Conservation (phyloP, 2,888 invertebrate genomes). For the Pycnomerus fuliginosus region DNA sequence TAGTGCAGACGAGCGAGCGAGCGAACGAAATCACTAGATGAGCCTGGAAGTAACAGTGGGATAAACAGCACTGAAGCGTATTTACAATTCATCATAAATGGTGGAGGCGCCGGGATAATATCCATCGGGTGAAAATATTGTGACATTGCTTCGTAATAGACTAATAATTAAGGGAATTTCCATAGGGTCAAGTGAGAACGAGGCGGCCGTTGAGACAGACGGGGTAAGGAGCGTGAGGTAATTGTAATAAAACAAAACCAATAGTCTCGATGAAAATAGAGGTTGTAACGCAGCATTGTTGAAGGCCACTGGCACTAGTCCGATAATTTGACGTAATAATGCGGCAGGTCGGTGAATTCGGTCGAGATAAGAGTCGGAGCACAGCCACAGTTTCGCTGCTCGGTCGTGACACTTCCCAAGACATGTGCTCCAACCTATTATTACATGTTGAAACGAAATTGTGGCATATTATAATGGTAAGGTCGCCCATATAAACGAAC, state of each 20-base stretch:
- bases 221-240: too few relatives aligned
- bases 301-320: conserved; percentile 34
- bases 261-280: conserved; percentile 26
- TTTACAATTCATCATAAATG: too few relatives aligned
- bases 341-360: conserved; percentile 44
- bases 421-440: conserved; percentile 45
- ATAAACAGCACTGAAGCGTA: too few relatives aligned
- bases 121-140: too few relatives aligned
- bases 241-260: conserved; percentile 30
- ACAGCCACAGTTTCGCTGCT: conserved; percentile 29
- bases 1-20: too few relatives aligned
- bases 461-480: conserved; percentile 44
- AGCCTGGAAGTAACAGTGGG: too few relatives aligned
- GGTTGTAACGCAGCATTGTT: conserved; percentile 28
- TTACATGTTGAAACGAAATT: conserved; percentile 47
- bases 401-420: conserved; percentile 45
- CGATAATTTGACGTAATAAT: conserved; percentile 48
- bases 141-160: too few relatives aligned
- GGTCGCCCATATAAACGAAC: conserved; percentile 40
- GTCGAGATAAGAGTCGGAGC: conserved; percentile 27
- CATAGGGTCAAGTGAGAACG: too few relatives aligned
- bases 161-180: too few relatives aligned
- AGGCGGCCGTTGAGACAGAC: too few relatives aligned
- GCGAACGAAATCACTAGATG: too few relatives aligned
- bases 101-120: too few relatives aligned